These are phyloP conservation scores for Petrocephalus schoutedeni DNA, from an alignment of 2,797 vertebrate species.

Conservation along the genomic window DNA sequence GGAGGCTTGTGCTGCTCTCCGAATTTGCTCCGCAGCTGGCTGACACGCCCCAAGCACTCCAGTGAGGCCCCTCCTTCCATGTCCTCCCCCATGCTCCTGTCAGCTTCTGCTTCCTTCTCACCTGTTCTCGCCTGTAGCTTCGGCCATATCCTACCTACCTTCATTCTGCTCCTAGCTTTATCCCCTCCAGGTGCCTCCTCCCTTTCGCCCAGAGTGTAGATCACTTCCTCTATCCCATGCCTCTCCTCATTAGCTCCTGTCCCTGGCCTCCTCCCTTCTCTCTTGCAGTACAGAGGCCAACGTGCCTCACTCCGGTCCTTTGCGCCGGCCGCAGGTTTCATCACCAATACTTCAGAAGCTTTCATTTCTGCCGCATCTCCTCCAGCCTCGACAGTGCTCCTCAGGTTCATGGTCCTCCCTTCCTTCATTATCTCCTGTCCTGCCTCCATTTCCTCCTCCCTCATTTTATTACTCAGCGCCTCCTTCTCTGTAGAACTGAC, in stretches of 20 bases:
- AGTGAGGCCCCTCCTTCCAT: slow-evolving; percentile 34
- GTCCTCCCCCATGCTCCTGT: slow-evolving; percentile 38
- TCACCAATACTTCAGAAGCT: slow-evolving; percentile 66
- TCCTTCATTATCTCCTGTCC: slow-evolving; percentile 35
- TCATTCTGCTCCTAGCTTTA: slow-evolving; percentile 32
- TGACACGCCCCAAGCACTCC: slow-evolving; percentile 65
- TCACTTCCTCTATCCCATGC: slow-evolving; percentile 28
- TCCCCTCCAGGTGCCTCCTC: slow-evolving; percentile 36
- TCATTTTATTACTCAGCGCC: slow-evolving; percentile 44
- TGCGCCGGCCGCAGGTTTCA: slow-evolving; percentile 47
- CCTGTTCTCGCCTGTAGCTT: slow-evolving; percentile 45
- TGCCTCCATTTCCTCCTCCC: slow-evolving; percentile 29
- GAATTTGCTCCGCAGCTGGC: slow-evolving; percentile 69
- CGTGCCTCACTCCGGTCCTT: slow-evolving; percentile 41
- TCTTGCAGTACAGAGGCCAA: slow-evolving; percentile 11
- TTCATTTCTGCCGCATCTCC: slow-evolving; percentile 66
- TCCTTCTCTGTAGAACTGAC: slow-evolving; percentile 37
- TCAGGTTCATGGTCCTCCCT: slow-evolving; percentile 64
- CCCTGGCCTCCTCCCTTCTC: slow-evolving; percentile 34
- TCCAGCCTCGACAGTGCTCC: slow-evolving; percentile 57
- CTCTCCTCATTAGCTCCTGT: background rate
- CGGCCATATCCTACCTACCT: background rate
- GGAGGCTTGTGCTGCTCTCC: slow-evolving; percentile 58
- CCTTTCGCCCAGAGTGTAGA: slow-evolving; percentile 36
- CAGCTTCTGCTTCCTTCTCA: background rate